Percentiles rank a stretch among this genome's conserved stretches.
phyloP scores from a whole-genome alignment of 2,888 invertebrate genomes.

The Andrena haemorrhoa region DNA sequence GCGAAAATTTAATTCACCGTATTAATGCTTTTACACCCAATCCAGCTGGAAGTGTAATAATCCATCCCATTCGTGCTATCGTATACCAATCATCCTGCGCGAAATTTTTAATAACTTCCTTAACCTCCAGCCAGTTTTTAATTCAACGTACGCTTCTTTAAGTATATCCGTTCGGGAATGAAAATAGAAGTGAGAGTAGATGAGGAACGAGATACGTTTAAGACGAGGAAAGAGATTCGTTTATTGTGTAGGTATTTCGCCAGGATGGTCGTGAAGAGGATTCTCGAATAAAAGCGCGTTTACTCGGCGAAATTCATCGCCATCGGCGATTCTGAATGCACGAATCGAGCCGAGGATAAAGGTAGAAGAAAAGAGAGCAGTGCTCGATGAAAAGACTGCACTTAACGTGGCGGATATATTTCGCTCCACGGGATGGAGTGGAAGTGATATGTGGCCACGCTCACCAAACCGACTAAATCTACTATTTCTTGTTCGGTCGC shows the following conservation, averaged over 20 bases:
- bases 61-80: no score
- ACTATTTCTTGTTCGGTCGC: conserved; percentile 69
- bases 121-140: no score
- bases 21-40: neutral
- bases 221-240: neutral
- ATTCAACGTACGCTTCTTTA: neutral
- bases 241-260: neutral
- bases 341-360: conserved; percentile 46
- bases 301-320: conserved; percentile 32
- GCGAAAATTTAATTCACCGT: conserved; percentile 41
- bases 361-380: conserved; percentile 42
- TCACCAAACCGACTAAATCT: conserved; percentile 66
- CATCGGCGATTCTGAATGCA: conserved; percentile 36
- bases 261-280: neutral
- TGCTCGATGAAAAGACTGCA: conserved; percentile 67
- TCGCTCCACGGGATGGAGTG: conserved; percentile 60
- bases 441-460: conserved; percentile 69
- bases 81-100: no score
- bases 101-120: neutral
- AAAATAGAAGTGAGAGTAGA: neutral
- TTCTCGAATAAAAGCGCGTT: conserved; percentile 23
- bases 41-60: neutral
- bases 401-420: conserved; percentile 71
- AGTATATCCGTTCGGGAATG: neutral
- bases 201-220: neutral